phyloP scores from a whole-genome alignment of 2,113 vertebrate species.

The Progne subis region DNA sequence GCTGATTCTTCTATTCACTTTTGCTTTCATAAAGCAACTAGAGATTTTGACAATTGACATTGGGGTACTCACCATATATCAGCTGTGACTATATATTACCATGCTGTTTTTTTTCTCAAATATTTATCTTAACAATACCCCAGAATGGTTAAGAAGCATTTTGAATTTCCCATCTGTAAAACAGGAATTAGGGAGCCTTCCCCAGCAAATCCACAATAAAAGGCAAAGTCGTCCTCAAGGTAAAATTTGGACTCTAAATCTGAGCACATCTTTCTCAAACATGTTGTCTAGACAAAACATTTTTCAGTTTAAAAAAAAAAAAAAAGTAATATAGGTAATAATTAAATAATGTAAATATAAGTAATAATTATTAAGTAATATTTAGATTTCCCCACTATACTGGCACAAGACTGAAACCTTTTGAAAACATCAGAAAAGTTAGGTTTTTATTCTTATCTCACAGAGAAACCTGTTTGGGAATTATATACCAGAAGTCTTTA shows the following conservation, averaged over 20 bases:
- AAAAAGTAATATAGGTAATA: background rate
- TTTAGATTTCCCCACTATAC: background rate
- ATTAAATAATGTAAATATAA: background rate
- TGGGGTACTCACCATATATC: background rate
- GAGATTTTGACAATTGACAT: background rate
- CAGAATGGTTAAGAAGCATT: background rate
- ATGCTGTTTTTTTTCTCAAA: background rate
- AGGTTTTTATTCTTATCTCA: background rate
- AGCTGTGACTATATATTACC: background rate
- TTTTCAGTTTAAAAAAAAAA: background rate
- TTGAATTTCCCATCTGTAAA: background rate
- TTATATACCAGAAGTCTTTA: background rate
- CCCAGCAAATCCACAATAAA: background rate
- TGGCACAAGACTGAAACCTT: background rate
- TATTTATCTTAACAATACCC: background rate
- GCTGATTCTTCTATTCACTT: background rate
- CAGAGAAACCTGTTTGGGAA: background rate
- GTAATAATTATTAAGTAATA: background rate
- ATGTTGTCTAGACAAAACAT: background rate
- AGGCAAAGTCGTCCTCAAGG: background rate
- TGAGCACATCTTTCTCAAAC: background rate
- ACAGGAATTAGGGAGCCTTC: background rate
- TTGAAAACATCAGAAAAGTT: background rate
- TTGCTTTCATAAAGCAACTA: background rate
- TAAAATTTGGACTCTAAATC: background rate